A percentile compares a stretch with the other conserved stretches of the same genome.
These are phyloP conservation scores for Anoncus sp. DNA, from an alignment of 2,888 invertebrate genomes.

Conservation along the genomic window DNA sequence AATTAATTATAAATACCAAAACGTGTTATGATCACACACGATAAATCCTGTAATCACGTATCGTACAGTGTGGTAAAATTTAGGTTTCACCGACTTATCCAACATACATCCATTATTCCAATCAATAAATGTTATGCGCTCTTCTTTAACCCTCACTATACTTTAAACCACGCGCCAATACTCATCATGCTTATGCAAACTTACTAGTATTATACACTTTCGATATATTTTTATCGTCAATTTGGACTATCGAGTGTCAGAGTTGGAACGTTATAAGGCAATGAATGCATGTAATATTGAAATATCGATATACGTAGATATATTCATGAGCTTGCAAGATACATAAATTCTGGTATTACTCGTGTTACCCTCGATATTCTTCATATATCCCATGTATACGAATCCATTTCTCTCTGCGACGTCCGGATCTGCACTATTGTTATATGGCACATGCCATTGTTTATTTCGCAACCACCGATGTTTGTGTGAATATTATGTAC, in stretches of 20 bases:
- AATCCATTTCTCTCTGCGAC: slow-evolving; percentile 1
- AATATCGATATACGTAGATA: too few species aligned
- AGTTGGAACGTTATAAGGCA: not conserved
- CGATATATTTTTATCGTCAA: not conserved
- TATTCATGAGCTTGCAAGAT: not conserved
- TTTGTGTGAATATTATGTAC: slow-evolving; percentile 49
- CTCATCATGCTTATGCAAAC: not conserved
- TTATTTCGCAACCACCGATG: slow-evolving; percentile 2
- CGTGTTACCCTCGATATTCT: not conserved
- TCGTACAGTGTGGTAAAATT: not conserved
- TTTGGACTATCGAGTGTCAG: not conserved
- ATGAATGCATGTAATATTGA: too few species aligned
- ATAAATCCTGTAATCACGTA: not conserved
- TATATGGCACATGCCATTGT: slow-evolving; percentile 5
- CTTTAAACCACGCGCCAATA: not conserved
- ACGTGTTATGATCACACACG: not conserved
- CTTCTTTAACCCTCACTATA: not conserved
- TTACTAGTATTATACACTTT: not conserved
- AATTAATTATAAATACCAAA: not conserved
- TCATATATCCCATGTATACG: not conserved
- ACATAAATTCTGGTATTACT: too few species aligned
- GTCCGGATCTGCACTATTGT: too few species aligned
- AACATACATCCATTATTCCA: too few species aligned
- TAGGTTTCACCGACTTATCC: too few species aligned
- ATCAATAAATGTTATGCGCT: too few species aligned